Conservation (phyloP, 2,113 vertebrate species). For the Hippopotamus amphibius region DNA sequence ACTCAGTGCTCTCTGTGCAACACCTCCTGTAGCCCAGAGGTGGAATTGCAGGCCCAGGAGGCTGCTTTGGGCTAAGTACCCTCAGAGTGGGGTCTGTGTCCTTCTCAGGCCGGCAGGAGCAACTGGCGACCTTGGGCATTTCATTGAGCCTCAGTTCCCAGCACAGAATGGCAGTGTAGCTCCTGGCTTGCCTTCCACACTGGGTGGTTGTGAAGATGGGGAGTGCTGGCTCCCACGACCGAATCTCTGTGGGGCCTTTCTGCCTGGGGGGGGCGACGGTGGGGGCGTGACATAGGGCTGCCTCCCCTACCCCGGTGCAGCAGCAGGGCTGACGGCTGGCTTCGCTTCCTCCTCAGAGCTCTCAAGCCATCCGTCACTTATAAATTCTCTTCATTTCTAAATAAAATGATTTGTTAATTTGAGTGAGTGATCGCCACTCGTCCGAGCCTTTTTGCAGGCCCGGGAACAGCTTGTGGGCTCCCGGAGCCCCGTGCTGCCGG, state of each 20-base stretch:
- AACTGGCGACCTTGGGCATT: neutral
- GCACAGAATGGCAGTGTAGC: neutral
- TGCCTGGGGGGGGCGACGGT: neutral
- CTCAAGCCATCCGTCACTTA: conserved; percentile 83
- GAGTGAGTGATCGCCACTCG: conserved; percentile 86
- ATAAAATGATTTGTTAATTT: conserved; percentile 91
- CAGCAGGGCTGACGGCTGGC: neutral
- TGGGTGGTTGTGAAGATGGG: neutral
- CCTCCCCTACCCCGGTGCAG: neutral
- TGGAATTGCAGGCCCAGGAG: conserved; percentile 26
- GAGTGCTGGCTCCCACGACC: neutral
- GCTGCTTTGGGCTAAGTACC: neutral
- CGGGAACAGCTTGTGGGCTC: conserved; percentile 86
- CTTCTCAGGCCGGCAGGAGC: neutral
- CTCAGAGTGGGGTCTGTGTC: neutral
- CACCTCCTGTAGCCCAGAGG: neutral
- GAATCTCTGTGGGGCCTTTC: neutral
- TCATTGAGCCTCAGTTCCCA: neutral
- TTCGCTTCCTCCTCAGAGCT: conserved; percentile 29
- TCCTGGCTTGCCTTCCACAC: neutral
- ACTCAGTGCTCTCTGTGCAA: neutral
- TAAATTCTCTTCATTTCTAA: conserved; percentile 85
- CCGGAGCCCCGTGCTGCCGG: conserved; percentile 77
- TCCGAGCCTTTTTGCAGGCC: conserved; percentile 80
- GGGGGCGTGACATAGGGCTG: neutral